Evolutionary conservation across 2,888 invertebrate genomes (phyloP).

Genomic region (Pheosia gnoma): DNA sequence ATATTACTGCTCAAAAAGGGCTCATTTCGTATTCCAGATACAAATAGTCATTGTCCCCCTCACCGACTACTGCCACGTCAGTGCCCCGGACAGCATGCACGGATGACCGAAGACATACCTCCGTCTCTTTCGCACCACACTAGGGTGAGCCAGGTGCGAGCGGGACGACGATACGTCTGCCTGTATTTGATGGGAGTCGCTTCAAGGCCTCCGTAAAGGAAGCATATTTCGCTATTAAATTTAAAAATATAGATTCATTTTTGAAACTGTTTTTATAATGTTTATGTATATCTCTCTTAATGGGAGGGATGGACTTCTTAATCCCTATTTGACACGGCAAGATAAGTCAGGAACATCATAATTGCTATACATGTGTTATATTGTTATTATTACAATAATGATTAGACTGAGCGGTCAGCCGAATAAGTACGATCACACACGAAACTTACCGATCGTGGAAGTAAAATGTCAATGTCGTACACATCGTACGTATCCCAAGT

Average conservation of each 20-base stretch:
- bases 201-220: background rate
- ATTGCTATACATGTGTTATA: too few relatives aligned
- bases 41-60: constrained; percentile 91
- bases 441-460: too few relatives aligned
- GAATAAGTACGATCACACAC: too few relatives aligned
- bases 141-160: constrained; percentile 2
- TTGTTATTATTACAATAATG: too few relatives aligned
- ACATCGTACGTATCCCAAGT: too few relatives aligned
- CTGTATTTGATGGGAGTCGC: background rate
- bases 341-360: too few relatives aligned
- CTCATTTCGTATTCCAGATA: constrained; percentile 65
- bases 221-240: background rate
- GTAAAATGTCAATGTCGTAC: too few relatives aligned
- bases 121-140: constrained; percentile 13
- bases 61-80: constrained; percentile 74
- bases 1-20: background rate
- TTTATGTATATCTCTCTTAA: background rate
- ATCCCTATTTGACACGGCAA: too few relatives aligned
- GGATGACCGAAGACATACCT: constrained; percentile 37
- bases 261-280: background rate
- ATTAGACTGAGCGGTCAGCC: too few relatives aligned
- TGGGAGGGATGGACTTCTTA: background rate
- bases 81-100: constrained; percentile 41
- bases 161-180: constrained; percentile 13
- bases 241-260: background rate